Evolutionary conservation across 2,113 vertebrate genomes (phyloP).

Genomic region (Fulica atra): DNA sequence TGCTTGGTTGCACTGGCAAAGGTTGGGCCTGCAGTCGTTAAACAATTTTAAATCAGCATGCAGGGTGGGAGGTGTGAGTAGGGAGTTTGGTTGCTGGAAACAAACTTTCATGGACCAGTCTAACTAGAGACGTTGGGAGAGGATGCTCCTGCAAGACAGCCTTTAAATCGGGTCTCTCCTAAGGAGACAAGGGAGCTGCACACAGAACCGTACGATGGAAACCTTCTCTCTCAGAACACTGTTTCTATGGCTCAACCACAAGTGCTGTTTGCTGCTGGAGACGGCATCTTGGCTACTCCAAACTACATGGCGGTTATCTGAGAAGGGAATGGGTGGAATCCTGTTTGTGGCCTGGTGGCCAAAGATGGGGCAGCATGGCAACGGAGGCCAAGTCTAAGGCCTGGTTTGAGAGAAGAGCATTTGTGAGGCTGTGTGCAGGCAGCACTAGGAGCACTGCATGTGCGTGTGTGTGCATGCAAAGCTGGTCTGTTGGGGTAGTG

Average conservation of each 20-base stretch:
- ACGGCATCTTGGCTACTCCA: neutral
- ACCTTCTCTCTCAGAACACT: neutral
- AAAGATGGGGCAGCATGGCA: neutral
- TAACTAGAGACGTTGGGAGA: neutral
- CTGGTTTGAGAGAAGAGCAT: neutral
- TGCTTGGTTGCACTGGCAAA: neutral
- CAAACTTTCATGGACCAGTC: neutral
- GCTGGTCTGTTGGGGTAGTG: neutral
- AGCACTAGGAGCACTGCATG: neutral
- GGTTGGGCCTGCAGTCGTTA: neutral
- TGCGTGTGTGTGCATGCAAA: neutral
- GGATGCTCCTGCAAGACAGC: neutral
- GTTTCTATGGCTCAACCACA: neutral
- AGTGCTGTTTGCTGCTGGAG: neutral
- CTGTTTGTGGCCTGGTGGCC: neutral
- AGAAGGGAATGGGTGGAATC: neutral
- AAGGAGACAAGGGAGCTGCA: neutral
- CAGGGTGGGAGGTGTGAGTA: neutral
- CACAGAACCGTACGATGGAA: neutral
- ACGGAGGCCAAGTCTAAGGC: neutral
- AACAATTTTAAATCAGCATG: neutral
- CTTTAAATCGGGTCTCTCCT: neutral
- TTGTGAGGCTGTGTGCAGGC: neutral
- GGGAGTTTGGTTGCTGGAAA: neutral
- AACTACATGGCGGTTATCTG: neutral